These are phyloP conservation scores for Pocillopora damicornis DNA, from an alignment of 64 coral and sea anemone species.

Conservation along the genomic window DNA sequence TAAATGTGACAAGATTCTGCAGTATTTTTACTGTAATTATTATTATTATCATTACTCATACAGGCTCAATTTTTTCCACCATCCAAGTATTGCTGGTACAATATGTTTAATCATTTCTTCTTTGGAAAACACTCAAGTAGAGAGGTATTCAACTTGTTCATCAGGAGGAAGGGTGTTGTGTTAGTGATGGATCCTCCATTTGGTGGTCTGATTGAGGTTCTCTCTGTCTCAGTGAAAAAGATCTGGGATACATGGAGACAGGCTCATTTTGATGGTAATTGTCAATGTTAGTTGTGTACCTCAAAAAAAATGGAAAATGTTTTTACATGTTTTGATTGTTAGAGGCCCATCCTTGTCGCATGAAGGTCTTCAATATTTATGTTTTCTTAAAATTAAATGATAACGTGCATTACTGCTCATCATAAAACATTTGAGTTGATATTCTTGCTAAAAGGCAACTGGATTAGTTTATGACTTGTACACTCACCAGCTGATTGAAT, in stretches of 20 bases:
- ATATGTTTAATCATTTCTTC: constrained; percentile 97
- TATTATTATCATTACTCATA: not conserved
- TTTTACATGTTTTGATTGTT: no score
- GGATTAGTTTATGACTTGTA: no score
- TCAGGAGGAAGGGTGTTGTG: constrained; percentile 41
- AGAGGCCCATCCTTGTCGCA: no score
- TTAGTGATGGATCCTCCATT: constrained; percentile 94
- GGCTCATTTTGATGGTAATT: not conserved
- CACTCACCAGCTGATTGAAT: no score
- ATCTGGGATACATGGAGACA: constrained; percentile 68
- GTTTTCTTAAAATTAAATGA: no score
- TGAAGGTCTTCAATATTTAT: no score
- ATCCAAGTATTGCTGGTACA: constrained; percentile 77
- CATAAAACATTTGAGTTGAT: no score
- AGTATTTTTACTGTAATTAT: not conserved
- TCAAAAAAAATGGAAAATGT: no score
- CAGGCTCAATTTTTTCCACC: constrained; percentile 72
- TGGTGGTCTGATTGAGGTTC: constrained; percentile 89
- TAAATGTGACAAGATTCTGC: no score
- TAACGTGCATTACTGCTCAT: no score
- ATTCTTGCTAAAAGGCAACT: no score
- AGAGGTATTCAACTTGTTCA: constrained; percentile 48
- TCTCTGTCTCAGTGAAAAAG: constrained; percentile 60
- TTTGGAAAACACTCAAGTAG: constrained; percentile 47
- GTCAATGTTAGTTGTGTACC: not conserved